Evolutionary conservation across 1,140 invertebrate species (phyloP), one percentile per base, ranked within the genome.

Genomic region (Cataglyphis hispanica): DNA sequence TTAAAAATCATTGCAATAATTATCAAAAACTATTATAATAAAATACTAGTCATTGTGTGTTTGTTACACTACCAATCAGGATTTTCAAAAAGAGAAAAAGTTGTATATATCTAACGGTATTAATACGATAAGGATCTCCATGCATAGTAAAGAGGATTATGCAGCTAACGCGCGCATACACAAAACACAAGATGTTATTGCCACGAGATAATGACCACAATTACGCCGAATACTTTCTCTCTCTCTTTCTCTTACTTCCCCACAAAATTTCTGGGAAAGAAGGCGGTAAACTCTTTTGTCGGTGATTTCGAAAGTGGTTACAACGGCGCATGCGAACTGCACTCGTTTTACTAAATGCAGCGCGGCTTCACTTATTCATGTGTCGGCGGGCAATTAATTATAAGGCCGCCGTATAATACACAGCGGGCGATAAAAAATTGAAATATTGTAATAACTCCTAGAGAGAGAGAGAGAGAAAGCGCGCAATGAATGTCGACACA

Each of bases 361-460:
- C 22, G 25, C 19, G 53, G 53, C 40, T 34, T 83, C 78, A 72
- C 37, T 83, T 72, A 83, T 83, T 83, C 61, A 83, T 70, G 66
- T 61, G 22, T 31, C 66, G 56, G 25, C 53, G 40, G 67, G 37
- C 67, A 40, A 83, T 83, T 83, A 83, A 83, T 83, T 83, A 83
- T 83, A 83, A n/a, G n/a, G n/a, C n/a, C 25, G 22, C 7, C 67
- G 78, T 40, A 83, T 83, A 83, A 83, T 83, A 72, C 53, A 74
- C 64, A 83, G 25, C 37, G 34, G 16, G 25, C 56, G 22, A 83
- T 83, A 72, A 83, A 74, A 83, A 72, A 72, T 83, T 83, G 60
- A 83, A 83, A 83, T 83, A 83, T 83, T 83, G 67, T 83, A 83
- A 83, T 83, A 83, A 83, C 53, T 83, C 78, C 25, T 34, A 74